phyloP scores from a whole-genome alignment of 2,113 vertebrate genomes.

The Cyanoderma ruficeps region DNA sequence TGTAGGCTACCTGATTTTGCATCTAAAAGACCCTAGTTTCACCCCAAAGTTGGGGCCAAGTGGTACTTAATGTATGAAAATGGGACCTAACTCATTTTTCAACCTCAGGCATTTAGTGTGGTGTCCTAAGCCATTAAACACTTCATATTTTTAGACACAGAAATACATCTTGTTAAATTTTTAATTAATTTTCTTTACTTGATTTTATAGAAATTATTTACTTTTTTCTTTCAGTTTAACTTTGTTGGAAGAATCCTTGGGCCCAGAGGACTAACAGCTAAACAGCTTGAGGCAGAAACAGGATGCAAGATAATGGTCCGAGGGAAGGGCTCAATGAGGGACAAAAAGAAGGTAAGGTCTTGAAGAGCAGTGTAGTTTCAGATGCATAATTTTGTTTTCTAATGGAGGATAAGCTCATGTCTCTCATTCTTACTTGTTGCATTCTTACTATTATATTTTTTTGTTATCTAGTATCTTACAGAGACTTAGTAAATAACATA shows the following conservation, averaged over 20 bases:
- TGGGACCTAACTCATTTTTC: neutral
- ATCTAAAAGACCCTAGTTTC: neutral
- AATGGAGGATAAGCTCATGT: neutral
- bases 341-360: slow-evolving; percentile 95
- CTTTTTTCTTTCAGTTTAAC: slow-evolving; percentile 83
- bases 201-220: neutral
- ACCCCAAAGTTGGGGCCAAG: neutral
- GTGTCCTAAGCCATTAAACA: neutral
- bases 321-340: slow-evolving; percentile 98
- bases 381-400: neutral
- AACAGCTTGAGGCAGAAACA: slow-evolving; percentile 97
- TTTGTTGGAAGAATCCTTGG: slow-evolving; percentile 99
- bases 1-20: neutral
- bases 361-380: neutral
- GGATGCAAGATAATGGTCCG: slow-evolving; percentile 99
- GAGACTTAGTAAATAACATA: neutral
- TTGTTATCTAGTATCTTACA: neutral
- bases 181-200: neutral
- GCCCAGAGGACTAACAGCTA: slow-evolving; percentile 95
- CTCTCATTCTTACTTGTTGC: neutral
- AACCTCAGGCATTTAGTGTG: neutral
- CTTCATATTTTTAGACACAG: neutral
- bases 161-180: neutral
- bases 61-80: neutral
- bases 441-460: neutral